A percentile compares a stretch with the other conserved stretches of the same genome.
phyloP scores from a whole-genome alignment of 1,140 invertebrate species.

The Cotesia typhae region DNA sequence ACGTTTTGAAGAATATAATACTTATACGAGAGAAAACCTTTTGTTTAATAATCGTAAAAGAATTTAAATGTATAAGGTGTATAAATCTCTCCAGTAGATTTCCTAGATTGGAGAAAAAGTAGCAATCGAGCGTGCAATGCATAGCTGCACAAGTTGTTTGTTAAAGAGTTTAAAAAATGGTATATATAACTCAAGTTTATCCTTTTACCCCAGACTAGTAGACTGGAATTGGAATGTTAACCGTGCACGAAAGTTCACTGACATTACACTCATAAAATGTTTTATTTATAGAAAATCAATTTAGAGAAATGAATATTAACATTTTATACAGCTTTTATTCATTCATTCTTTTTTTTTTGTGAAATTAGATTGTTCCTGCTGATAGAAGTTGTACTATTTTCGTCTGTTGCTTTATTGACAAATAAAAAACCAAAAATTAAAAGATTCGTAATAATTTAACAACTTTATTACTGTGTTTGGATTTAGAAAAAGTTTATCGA shows the following conservation, averaged over 20 bases:
- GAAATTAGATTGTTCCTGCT: no score
- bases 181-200: conserved; percentile 3
- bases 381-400: no score
- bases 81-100: conserved; percentile 2
- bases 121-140: neutral
- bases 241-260: conserved; percentile 32
- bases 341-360: no score
- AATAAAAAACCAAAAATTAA: no score
- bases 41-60: neutral
- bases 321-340: neutral
- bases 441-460: no score
- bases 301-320: neutral
- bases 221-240: conserved; percentile 13
- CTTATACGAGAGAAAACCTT: no score
- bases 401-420: no score
- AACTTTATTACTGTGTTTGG: no score
- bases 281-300: no score
- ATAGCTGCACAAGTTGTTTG: neutral
- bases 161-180: neutral
- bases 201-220: conserved; percentile 22
- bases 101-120: conserved; percentile 21
- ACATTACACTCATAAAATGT: conserved; percentile 15
- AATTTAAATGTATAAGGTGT: neutral
- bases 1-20: neutral
- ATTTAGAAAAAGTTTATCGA: no score